Evolutionary conservation across 2,113 vertebrate species (phyloP), one percentile per base, ranked within the genome.

Genomic region (Xyliphius kryptos): DNA sequence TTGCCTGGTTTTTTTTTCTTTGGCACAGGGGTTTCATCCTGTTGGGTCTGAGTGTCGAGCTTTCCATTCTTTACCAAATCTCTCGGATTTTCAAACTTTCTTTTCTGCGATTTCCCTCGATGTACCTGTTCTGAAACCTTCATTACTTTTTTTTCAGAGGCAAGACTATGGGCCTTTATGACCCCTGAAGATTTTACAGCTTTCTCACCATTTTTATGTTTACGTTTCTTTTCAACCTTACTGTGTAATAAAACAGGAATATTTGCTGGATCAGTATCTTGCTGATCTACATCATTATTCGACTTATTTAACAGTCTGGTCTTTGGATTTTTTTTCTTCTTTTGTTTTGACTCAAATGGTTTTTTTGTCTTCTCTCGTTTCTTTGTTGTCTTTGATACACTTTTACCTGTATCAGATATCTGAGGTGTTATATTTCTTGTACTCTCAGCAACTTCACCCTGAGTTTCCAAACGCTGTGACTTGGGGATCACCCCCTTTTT

Each of bases 331-430:
- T 82, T 71, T 74, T 85, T 67, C 75, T 83, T 20, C 67, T 78
- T 77, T 78, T 83, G 61, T 38, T 76, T 78, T 13, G 78, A 73
- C 55, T 78, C 76, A 74, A 86, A 83, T 66, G 77, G 79, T 14
- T 80, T 80, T 67, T 80, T 84, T 8, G 66, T 52, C 61, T 67
- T 78, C 68, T 78, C 76, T 4, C 76, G 77, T 69, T 87, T 89
- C 13, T 76, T 59, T 10, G 69, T 70, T 55, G 48, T 55, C 66
- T 54, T 77, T 67, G 14, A 79, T n/a, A 56, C 54, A n/a, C 82
- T 75, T 1, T 76, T 67, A 12, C 72, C 70, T 13, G 69, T 32
- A 13, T 72, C 69, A 21, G 76, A 61, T 46, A 26, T 9, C 37
- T 17, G 36, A 8, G 46, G 32, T 14, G 26, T 17, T 13, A 13